phyloP scores from a whole-genome alignment of 2,113 vertebrate genomes.

The Psephotus haematonotus region DNA sequence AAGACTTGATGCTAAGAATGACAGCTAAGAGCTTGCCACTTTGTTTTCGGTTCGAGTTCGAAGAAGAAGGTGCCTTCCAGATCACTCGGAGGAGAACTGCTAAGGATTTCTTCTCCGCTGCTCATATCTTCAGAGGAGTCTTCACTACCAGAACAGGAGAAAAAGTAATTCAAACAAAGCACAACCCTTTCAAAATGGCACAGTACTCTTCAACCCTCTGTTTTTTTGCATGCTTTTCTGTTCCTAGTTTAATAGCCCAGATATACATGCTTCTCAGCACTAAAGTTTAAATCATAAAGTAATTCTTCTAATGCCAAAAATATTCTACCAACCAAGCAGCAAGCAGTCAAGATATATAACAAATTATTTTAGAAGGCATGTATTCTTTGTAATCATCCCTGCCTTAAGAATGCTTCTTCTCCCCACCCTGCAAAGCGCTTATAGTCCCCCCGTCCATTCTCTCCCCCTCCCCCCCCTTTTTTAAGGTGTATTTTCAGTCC shows the following conservation, averaged over 20 bases:
- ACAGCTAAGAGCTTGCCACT: slow-evolving; percentile 70
- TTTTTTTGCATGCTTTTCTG: neutral
- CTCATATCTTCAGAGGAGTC: slow-evolving; percentile 93
- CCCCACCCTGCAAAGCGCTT: neutral
- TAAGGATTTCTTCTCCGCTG: slow-evolving; percentile 89
- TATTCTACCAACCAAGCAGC: neutral
- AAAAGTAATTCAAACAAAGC: neutral
- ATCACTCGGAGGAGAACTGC: slow-evolving; percentile 85
- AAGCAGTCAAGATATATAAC: neutral
- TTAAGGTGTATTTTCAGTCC: neutral
- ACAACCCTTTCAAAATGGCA: neutral
- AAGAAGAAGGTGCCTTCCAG: slow-evolving; percentile 88
- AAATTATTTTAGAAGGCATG: neutral
- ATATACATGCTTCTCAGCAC: neutral
- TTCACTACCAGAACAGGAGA: slow-evolving; percentile 77
- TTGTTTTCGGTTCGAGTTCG: slow-evolving; percentile 72
- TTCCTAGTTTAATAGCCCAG: neutral
- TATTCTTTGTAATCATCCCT: neutral
- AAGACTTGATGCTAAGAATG: slow-evolving; percentile 1
- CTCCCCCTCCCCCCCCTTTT: too few species aligned
- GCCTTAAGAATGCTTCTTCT: neutral
- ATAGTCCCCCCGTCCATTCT: too few species aligned
- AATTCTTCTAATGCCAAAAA: neutral
- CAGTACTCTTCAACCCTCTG: neutral
- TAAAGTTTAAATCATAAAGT: neutral